Base-by-base conservation (phyloP, 2,797 vertebrate species). In the Pangasius sanitwongsei region DNA sequence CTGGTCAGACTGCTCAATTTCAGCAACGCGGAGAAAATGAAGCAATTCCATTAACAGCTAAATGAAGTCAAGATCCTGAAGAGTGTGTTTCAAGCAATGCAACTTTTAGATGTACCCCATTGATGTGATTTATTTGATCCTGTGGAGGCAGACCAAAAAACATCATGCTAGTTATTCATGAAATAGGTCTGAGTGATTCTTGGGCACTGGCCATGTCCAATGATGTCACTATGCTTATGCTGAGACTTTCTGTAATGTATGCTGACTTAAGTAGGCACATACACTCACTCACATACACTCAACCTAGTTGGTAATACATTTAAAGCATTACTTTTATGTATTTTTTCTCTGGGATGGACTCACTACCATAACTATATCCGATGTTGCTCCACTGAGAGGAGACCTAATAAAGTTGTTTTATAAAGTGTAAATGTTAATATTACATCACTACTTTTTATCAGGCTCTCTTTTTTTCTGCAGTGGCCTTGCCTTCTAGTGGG, bases 181-280 rank as follows among this genome's bases (percentile, higher is more conserved):
- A 90, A 89, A 87, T 85, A 90, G 70, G 77, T 83, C 85, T 86
- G 85, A 92, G 87, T 90, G 89, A 85, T 91, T 92, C 86, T 92
- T 92, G 91, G 90, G 89, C 70, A 69, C 78, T 82, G 89, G 92
- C 89, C 92, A 92, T 86, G 65, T 86, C 50, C 87, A 90, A 90
- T 92, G 92, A 92, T 92, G 92, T 92, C 92, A 92, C 90, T 91
- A 77, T 92, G 92, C 90, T 92, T 92, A 91, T 91, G 91, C 89
- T 87, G 85, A 89, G 88, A 80, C 85, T 92, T 92, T 91, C 83
- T 87, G 72, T 92, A 92, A 92, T 92, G 89, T 90, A 91, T 92
- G 92, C 92, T 92, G 92, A 92, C 91, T 92, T 92, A 91, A 90
- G 88, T 87, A 89, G 70, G 63, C 61, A 86, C 89, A 85, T 82